Conservation (phyloP, 1,140 invertebrate genomes). For the Protaetia brevitarsis region DNA sequence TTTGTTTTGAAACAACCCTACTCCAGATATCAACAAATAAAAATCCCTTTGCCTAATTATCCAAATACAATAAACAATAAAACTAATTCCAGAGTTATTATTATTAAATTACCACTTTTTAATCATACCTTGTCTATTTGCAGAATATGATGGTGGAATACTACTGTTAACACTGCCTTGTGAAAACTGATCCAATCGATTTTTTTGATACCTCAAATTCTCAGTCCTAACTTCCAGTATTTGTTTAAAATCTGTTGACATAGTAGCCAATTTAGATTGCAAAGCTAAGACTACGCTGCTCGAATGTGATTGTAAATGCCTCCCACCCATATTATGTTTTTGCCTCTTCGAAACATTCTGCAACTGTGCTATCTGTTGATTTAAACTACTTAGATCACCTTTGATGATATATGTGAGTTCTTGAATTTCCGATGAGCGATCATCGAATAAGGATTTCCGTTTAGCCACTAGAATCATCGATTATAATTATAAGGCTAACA, state of each 20-base stretch:
- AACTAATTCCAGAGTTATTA: background rate
- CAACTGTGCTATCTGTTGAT: slow-evolving; percentile 90
- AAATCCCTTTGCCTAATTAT: no score
- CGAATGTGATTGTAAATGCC: slow-evolving; percentile 90
- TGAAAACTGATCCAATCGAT: slow-evolving; percentile 90
- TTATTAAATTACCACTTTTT: background rate
- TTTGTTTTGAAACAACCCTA: background rate
- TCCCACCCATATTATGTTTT: slow-evolving; percentile 60
- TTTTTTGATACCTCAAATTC: slow-evolving; percentile 96
- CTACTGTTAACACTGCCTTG: slow-evolving; percentile 67
- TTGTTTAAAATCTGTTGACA: slow-evolving; percentile 96
- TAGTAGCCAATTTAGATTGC: slow-evolving; percentile 92
- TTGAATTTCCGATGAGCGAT: slow-evolving; percentile 92
- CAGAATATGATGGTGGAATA: slow-evolving; percentile 67
- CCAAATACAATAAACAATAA: no score
- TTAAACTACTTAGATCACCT: slow-evolving; percentile 90
- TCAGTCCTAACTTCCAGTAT: slow-evolving; percentile 84
- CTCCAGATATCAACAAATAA: no score
- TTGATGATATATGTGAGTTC: slow-evolving; percentile 98
- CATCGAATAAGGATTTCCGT: slow-evolving; percentile 95
- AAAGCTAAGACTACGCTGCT: slow-evolving; percentile 91
- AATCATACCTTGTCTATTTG: slow-evolving; percentile 31
- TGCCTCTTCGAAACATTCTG: slow-evolving; percentile 75
- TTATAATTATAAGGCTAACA: slow-evolving; percentile 1
- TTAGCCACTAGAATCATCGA: slow-evolving; percentile 80